phyloP scores from a whole-genome alignment of 1,140 invertebrate species.

The Vollenhovia emeryi region DNA sequence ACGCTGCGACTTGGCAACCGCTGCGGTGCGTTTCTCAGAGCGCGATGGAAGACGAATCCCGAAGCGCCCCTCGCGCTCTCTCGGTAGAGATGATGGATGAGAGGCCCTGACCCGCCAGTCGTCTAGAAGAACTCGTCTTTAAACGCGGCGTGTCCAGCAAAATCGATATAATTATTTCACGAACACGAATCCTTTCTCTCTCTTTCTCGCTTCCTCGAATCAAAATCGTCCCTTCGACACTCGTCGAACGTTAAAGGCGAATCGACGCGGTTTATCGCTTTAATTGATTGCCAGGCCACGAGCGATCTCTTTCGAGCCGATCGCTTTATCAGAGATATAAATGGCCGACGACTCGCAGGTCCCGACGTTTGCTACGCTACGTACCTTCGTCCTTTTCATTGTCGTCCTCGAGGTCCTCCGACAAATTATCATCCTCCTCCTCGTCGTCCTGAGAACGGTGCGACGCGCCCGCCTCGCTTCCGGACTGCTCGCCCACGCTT shows the following conservation, averaged over 20 bases:
- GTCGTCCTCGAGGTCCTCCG: constrained; percentile 92
- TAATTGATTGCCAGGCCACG: constrained; percentile 64
- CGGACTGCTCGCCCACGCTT: constrained; percentile 88
- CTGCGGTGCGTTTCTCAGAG: constrained; percentile 69
- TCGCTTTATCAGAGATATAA: constrained; percentile 34
- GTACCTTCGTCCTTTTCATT: constrained; percentile 94
- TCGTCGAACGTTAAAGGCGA: constrained; percentile 67
- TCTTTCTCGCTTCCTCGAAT: constrained; percentile 24
- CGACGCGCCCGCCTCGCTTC: constrained; percentile 87
- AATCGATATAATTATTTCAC: constrained; percentile 85
- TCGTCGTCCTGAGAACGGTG: constrained; percentile 89
- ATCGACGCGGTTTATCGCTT: constrained; percentile 47
- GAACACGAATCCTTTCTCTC: constrained; percentile 35
- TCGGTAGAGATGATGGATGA: constrained; percentile 83
- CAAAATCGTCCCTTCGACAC: constrained; percentile 64
- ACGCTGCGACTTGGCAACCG: constrained; percentile 67
- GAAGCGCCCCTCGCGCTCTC: constrained; percentile 74
- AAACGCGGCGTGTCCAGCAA: constrained; percentile 78
- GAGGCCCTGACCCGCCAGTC: constrained; percentile 79
- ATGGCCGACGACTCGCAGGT: not conserved
- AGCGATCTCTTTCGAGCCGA: constrained; percentile 26
- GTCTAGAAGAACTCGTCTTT: constrained; percentile 81
- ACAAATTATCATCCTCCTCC: constrained; percentile 91
- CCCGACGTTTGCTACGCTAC: no score
- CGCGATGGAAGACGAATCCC: constrained; percentile 75